These are phyloP conservation scores for Exephanes ischioxanthus DNA, from an alignment of 2,888 invertebrate species.

Conservation along the genomic window DNA sequence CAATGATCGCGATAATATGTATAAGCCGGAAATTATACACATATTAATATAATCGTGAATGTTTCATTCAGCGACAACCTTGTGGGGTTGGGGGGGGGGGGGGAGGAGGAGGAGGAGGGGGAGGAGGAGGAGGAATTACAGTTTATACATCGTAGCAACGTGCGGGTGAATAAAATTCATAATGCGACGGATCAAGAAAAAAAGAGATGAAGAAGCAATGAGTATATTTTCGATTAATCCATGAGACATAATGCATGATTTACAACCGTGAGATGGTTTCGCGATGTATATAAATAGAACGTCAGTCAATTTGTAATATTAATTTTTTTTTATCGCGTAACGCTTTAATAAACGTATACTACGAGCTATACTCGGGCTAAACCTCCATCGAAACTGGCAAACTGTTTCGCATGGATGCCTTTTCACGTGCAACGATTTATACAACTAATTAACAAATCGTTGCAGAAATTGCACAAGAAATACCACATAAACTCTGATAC, in stretches of 20 bases:
- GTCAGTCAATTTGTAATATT: slow-evolving; percentile 71
- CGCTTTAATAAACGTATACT: slow-evolving; percentile 17
- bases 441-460: background rate
- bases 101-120: too few relatives aligned
- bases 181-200: slow-evolving; percentile 13
- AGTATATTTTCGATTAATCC: slow-evolving; percentile 65
- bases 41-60: slow-evolving; percentile 30
- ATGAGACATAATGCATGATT: slow-evolving; percentile 65
- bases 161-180: slow-evolving; percentile 6
- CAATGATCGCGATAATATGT: slow-evolving; percentile 42
- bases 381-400: slow-evolving; percentile 55
- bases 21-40: slow-evolving; percentile 56
- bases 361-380: slow-evolving; percentile 11
- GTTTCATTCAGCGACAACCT: background rate
- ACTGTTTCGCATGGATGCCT: slow-evolving; percentile 32
- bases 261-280: slow-evolving; percentile 62
- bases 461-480: slow-evolving; percentile 73
- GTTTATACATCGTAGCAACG: background rate
- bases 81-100: too few relatives aligned
- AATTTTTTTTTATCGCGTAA: slow-evolving; percentile 47
- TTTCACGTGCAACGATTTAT: background rate
- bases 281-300: slow-evolving; percentile 73
- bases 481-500: slow-evolving; percentile 81
- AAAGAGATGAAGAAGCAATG: slow-evolving; percentile 55
- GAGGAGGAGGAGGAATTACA: background rate